These are phyloP conservation scores for Drosophila cyrtoloma DNA, from an alignment of 2,888 invertebrate genomes.

Conservation along the genomic window DNA sequence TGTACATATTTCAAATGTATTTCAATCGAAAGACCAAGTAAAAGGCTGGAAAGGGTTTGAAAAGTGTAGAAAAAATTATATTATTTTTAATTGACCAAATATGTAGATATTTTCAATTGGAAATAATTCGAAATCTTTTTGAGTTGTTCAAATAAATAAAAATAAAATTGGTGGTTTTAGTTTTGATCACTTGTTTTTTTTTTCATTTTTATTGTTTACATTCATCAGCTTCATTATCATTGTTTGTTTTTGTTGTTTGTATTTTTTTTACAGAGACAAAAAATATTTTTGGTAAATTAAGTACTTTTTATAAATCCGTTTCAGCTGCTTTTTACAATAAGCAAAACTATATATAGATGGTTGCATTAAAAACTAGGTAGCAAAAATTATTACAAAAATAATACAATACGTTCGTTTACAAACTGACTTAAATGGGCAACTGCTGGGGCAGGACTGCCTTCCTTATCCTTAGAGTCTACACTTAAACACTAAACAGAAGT, in stretches of 20 bases:
- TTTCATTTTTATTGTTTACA: constrained; percentile 56
- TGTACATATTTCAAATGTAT: neutral
- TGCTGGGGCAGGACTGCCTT: constrained; percentile 36
- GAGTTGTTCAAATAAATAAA: neutral
- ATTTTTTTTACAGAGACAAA: constrained; percentile 65
- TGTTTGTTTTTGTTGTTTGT: constrained; percentile 26
- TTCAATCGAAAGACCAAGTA: neutral
- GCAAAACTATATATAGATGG: constrained; percentile 56
- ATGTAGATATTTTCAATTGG: neutral
- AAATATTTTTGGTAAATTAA: constrained; percentile 78
- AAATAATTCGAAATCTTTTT: neutral
- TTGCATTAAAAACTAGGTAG: constrained; percentile 68
- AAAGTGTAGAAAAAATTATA: neutral
- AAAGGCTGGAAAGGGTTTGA: fast-evolving
- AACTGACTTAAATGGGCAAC: constrained; percentile 78
- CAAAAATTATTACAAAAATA: constrained; percentile 73
- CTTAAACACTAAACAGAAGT: constrained; percentile 72
- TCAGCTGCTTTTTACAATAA: constrained; percentile 67
- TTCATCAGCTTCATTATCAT: constrained; percentile 66
- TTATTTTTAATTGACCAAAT: neutral
- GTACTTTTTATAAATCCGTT: constrained; percentile 81
- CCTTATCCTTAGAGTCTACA: constrained; percentile 43
- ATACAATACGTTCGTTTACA: constrained; percentile 80
- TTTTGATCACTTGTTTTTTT: constrained; percentile 68
- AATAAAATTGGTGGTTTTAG: constrained; percentile 19